Percentiles rank a stretch among this genome's conserved stretches.
phyloP scores from a whole-genome alignment of 2,888 invertebrate species.

The Zaprionus lineosus region DNA sequence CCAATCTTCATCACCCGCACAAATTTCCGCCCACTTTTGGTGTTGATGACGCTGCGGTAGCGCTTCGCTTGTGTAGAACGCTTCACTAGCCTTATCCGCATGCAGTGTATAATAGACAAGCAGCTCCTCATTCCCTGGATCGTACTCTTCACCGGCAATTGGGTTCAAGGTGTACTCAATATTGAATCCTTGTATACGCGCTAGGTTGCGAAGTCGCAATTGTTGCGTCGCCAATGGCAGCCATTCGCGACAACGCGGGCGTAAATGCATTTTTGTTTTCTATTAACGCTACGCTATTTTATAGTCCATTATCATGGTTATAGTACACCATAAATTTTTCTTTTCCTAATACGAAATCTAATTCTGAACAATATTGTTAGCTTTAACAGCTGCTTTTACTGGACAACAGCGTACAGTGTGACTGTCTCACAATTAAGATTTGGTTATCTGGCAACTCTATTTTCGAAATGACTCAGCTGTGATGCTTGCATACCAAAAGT shows the following conservation, averaged over 20 bases:
- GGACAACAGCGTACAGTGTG: conserved; percentile 35
- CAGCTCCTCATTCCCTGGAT: conserved; percentile 42
- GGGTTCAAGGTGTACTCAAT: conserved; percentile 70
- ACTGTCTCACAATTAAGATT: not conserved
- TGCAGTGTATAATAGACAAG: conserved; percentile 92
- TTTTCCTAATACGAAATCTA: conserved; percentile 33
- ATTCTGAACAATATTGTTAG: conserved; percentile 36
- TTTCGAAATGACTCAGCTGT: not conserved
- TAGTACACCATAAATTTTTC: conserved; percentile 16
- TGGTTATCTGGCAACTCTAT: conserved; percentile 19
- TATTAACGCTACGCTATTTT: conserved; percentile 35
- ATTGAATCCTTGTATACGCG: conserved; percentile 89
- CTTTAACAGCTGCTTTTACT: conserved; percentile 55
- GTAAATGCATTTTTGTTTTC: conserved; percentile 64
- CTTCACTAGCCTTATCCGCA: conserved; percentile 90
- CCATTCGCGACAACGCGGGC: conserved; percentile 78
- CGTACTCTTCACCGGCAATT: conserved; percentile 8
- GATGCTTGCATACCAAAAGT: not conserved
- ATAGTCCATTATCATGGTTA: conserved; percentile 35
- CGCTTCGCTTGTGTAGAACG: conserved; percentile 92
- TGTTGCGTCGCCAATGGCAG: conserved; percentile 91
- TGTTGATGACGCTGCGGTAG: conserved; percentile 87
- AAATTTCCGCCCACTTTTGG: conserved; percentile 90
- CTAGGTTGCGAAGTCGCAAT: conserved; percentile 90
- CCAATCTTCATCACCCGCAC: conserved; percentile 84